Conservation (phyloP, 2,888 invertebrate genomes). For the Caenorhabditis panamensis region DNA sequence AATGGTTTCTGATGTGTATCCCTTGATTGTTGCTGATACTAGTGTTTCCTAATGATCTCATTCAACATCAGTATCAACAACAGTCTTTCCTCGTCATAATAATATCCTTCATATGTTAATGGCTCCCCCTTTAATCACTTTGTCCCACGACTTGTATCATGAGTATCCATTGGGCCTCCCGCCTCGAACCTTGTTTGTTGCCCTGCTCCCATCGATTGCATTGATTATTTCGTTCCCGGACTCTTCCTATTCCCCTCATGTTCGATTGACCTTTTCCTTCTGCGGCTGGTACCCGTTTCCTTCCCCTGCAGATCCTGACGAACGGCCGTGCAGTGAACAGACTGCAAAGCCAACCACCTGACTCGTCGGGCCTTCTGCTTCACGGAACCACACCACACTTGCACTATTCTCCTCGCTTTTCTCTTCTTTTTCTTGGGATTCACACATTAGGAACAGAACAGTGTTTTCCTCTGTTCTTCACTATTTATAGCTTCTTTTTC, state of each 20-base stretch:
- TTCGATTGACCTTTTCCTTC: neutral
- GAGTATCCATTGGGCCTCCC: constrained; percentile 31
- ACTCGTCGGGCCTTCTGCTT: constrained; percentile 23
- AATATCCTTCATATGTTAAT: constrained; percentile 54
- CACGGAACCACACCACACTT: constrained; percentile 5
- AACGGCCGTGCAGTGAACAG: constrained; percentile 68
- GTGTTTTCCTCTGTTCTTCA: neutral
- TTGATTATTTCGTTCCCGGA: constrained; percentile 22
- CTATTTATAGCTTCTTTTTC: constrained; percentile 49
- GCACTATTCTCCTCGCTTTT: constrained; percentile 17
- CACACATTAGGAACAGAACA: constrained; percentile 47
- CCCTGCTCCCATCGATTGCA: constrained; percentile 26
- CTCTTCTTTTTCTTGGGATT: constrained; percentile 27
- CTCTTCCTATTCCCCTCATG: constrained; percentile 9
- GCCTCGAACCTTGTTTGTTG: constrained; percentile 48
- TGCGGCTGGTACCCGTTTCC: constrained; percentile 1
- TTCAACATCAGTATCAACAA: constrained; percentile 9
- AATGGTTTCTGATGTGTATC: constrained; percentile 46
- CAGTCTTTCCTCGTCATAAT: constrained; percentile 37
- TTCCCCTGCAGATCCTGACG: neutral
- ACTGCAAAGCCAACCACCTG: constrained; percentile 62
- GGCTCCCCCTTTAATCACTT: constrained; percentile 44
- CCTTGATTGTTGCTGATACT: constrained; percentile 31
- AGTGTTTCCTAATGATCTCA: neutral
- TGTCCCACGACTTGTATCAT: constrained; percentile 53